Conservation (phyloP, 2,113 vertebrate genomes). For the Chloropsis cyanopogon region DNA sequence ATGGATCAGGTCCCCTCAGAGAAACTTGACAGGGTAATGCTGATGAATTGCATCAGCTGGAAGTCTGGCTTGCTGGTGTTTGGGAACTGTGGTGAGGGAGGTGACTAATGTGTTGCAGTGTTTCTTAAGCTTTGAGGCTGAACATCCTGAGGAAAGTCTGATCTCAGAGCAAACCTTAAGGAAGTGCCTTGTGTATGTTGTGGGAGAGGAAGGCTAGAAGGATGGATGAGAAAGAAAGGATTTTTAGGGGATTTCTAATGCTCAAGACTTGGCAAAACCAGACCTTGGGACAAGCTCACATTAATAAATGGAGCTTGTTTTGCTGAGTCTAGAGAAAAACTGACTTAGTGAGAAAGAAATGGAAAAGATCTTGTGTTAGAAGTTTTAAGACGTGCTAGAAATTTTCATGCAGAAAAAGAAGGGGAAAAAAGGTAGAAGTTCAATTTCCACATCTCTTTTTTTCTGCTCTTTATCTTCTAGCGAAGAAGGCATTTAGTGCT, state of each 20-base stretch:
- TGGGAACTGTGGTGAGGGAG: conserved; percentile 35
- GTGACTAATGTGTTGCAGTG: conserved; percentile 51
- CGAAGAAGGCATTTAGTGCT: not conserved
- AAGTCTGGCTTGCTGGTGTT: conserved; percentile 24
- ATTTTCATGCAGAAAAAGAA: not conserved
- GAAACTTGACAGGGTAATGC: not conserved
- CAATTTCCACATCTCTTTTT: not conserved
- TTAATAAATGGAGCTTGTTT: conserved; percentile 44
- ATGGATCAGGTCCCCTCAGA: not conserved
- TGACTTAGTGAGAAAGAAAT: conserved; percentile 17
- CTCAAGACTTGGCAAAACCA: conserved; percentile 29
- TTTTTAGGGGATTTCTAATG: conserved; percentile 61
- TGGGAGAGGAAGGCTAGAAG: conserved; percentile 24
- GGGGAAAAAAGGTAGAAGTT: not conserved
- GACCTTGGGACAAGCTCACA: not conserved
- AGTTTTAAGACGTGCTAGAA: not conserved
- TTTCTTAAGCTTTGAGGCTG: conserved; percentile 43
- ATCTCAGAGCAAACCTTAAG: conserved; percentile 55
- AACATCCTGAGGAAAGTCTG: conserved; percentile 64
- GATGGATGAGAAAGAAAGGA: conserved; percentile 39
- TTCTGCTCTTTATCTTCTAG: not conserved
- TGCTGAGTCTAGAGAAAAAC: conserved; percentile 53
- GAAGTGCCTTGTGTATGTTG: conserved; percentile 43
- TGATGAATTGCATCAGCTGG: conserved; percentile 43
- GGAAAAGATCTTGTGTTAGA: conserved; percentile 4